phyloP scores from a whole-genome alignment of 35 echinoderm and acorn worm species.

The Anneissia japonica region DNA sequence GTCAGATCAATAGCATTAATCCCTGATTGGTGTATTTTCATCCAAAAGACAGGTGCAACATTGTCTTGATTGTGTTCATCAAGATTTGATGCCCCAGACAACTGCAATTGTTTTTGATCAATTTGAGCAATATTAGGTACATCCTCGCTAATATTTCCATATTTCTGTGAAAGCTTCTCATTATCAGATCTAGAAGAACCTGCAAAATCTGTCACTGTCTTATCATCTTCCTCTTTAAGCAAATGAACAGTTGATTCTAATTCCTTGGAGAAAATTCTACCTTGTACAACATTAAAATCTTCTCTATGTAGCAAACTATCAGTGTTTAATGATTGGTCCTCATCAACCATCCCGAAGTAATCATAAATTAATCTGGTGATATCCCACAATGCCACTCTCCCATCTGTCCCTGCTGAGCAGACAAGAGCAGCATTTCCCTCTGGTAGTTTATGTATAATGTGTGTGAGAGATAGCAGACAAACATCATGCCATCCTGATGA shows the following conservation, averaged over 20 bases:
- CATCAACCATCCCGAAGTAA: neutral
- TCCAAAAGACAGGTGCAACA: neutral
- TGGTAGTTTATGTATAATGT: neutral
- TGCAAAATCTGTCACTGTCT: no score
- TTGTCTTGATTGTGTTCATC: neutral
- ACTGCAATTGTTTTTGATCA: neutral
- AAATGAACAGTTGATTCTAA: neutral
- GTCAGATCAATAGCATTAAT: neutral
- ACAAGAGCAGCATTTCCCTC: neutral
- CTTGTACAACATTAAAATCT: neutral
- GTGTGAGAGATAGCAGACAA: neutral
- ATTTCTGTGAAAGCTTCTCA: no score
- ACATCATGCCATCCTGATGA: neutral
- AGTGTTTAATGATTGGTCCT: neutral
- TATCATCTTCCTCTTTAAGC: no score
- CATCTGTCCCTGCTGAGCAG: constrained; percentile 7
- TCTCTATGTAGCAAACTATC: neutral
- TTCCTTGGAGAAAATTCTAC: neutral
- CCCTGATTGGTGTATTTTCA: neutral
- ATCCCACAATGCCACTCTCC: constrained; percentile 18
- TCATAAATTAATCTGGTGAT: neutral
- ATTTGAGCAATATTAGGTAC: neutral
- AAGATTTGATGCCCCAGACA: neutral
- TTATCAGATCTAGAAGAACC: no score
- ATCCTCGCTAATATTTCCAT: no score